These are phyloP conservation scores for Solen grandis DNA, from an alignment of 1,140 invertebrate genomes.

Conservation along the genomic window DNA sequence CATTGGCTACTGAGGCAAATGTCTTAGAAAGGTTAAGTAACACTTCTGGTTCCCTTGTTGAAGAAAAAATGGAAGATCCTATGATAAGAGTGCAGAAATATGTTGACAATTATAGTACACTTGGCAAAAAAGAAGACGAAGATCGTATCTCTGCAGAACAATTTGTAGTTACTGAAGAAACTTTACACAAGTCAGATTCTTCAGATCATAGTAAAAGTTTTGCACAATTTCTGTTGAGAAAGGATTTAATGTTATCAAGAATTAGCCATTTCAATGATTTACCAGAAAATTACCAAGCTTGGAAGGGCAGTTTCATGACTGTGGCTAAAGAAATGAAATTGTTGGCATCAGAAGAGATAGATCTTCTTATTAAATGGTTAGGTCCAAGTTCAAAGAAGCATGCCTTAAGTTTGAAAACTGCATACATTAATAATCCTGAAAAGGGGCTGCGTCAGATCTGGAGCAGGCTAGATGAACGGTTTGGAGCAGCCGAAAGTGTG, in stretches of 20 bases:
- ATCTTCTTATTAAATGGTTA: conserved; percentile 58
- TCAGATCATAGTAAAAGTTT: no score
- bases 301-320: conserved; percentile 16
- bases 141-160: no score
- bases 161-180: no score
- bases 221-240: no score
- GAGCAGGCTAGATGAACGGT: conserved; percentile 55
- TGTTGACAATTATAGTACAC: no score
- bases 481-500: conserved; percentile 45
- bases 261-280: conserved; percentile 12
- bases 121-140: no score
- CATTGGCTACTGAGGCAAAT: conserved; percentile 5
- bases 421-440: conserved; percentile 27
- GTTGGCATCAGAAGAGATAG: conserved; percentile 39
- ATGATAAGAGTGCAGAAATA: no score
- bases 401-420: conserved; percentile 32
- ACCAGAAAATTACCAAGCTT: conserved; percentile 12
- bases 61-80: no score
- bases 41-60: conserved; percentile 5
- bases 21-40: neutral
- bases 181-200: no score
- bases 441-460: conserved; percentile 25
- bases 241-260: conserved; percentile 10
- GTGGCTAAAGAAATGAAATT: neutral
- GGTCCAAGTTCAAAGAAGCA: conserved; percentile 46